Percentiles rank a stretch among this genome's conserved stretches.
Evolutionary conservation across 2,113 vertebrate species (phyloP).

Genomic region (Nannospalax galili): DNA sequence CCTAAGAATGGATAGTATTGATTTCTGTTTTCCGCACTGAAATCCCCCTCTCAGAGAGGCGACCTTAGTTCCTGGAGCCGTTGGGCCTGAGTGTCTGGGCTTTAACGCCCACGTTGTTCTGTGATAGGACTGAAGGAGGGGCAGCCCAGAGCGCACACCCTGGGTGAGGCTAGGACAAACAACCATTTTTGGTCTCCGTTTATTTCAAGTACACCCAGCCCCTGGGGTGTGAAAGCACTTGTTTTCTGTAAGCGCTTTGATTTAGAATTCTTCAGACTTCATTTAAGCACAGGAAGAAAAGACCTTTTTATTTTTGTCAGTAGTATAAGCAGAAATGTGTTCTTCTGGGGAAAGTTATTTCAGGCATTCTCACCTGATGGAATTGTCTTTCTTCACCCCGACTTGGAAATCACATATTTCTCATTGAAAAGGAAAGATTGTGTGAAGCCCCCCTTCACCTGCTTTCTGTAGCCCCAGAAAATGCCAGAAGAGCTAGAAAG

Average conservation of each 20-base stretch:
- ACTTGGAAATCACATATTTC: neutral
- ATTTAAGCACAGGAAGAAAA: neutral
- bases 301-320: neutral
- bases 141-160: neutral
- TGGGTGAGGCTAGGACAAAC: too few species aligned
- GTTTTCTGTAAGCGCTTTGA: neutral
- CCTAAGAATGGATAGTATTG: neutral
- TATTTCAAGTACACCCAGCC: neutral
- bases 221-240: neutral
- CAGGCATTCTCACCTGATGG: neutral
- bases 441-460: neutral
- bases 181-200: rapidly evolving
- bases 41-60: neutral
- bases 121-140: neutral
- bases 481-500: neutral
- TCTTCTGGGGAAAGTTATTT: neutral
- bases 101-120: neutral
- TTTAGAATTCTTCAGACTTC: neutral
- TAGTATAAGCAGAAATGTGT: too few species aligned
- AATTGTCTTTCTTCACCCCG: neutral
- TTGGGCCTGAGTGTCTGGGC: neutral
- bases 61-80: neutral
- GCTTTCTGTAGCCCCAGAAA: neutral
- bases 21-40: neutral
- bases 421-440: neutral